phyloP scores from a whole-genome alignment of 2,113 vertebrate genomes.

The Stegostoma tigrinum region DNA sequence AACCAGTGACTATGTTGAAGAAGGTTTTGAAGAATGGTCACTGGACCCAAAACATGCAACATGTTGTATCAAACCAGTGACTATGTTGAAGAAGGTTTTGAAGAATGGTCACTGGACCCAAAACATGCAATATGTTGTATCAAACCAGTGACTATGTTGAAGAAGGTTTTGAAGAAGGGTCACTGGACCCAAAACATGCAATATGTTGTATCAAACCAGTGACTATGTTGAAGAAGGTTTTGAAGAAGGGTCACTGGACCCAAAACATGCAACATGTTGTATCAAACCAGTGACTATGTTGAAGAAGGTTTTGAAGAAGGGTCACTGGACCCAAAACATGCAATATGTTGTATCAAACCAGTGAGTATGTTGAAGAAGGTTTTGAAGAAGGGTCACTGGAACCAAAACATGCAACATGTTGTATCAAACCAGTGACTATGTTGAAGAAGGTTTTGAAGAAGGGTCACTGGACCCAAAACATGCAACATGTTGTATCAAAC shows the following conservation, averaged over 20 bases:
- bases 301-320: not conserved
- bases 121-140: not conserved
- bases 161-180: not conserved
- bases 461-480: too few species aligned
- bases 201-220: not conserved
- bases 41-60: too few species aligned
- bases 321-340: too few species aligned
- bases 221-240: not conserved
- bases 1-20: not conserved
- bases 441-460: not conserved
- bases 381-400: too few species aligned
- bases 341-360: not conserved
- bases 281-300: not conserved
- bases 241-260: too few species aligned
- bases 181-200: too few species aligned
- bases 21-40: not conserved
- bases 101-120: too few species aligned
- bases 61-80: not conserved
- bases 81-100: not conserved
- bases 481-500: not conserved
- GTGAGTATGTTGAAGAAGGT: not conserved
- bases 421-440: not conserved
- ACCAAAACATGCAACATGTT: not conserved
- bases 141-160: not conserved
- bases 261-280: not conserved